Evolutionary conservation across 2,113 vertebrate species (phyloP).

Genomic region (Heterocephalus glaber): DNA sequence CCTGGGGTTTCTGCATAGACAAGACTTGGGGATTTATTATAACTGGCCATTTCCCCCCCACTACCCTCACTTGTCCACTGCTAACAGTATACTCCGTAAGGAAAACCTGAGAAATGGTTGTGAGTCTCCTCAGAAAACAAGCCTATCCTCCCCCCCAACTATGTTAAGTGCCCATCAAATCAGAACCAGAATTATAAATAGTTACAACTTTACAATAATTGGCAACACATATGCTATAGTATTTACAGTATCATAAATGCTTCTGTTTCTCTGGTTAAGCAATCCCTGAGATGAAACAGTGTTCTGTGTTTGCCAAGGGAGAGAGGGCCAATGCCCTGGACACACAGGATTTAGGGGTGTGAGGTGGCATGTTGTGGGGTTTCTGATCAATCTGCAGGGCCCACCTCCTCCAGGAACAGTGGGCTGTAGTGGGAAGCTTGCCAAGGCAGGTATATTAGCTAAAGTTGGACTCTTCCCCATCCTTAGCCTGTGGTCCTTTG

Average conservation of each 20-base stretch:
- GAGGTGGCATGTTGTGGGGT: constrained; percentile 86
- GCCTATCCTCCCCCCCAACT: constrained; percentile 87
- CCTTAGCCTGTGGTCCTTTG: constrained; percentile 81
- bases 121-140: constrained; percentile 83
- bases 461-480: constrained; percentile 54
- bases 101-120: constrained; percentile 96
- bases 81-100: constrained; percentile 82
- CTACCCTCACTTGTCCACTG: constrained; percentile 70
- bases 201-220: constrained; percentile 99
- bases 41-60: constrained; percentile 71
- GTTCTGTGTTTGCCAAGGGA: constrained; percentile 88
- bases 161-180: constrained; percentile 94
- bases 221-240: constrained; percentile 96
- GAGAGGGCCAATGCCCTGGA: constrained; percentile 82
- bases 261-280: constrained; percentile 97
- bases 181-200: constrained; percentile 98
- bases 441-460: constrained; percentile 59
- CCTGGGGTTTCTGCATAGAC: constrained; percentile 89
- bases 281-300: constrained; percentile 97
- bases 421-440: constrained; percentile 50
- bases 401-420: constrained; percentile 61
- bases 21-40: constrained; percentile 79
- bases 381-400: constrained; percentile 76
- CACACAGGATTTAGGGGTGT: constrained; percentile 75
- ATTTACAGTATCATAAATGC: constrained; percentile 99